A percentile compares a stretch with the other conserved stretches of the same genome.
phyloP scores from a whole-genome alignment of 2,113 vertebrate species.

The Indicator indicator region DNA sequence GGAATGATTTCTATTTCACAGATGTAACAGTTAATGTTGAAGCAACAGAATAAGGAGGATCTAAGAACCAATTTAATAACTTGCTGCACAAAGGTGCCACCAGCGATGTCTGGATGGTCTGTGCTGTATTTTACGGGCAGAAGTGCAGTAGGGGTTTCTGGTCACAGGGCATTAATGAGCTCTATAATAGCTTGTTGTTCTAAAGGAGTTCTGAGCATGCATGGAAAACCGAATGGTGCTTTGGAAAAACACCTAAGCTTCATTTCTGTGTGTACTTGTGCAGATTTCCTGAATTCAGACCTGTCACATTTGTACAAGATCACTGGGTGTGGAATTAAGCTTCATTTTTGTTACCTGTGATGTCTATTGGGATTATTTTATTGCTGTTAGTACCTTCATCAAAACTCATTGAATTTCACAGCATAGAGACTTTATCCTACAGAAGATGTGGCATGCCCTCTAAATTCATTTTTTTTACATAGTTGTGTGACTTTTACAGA shows the following conservation, averaged over 20 bases:
- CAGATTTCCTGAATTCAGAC: not conserved
- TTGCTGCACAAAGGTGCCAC: not conserved
- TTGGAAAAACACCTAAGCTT: not conserved
- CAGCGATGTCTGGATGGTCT: not conserved
- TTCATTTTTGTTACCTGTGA: not conserved
- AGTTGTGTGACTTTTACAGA: not conserved
- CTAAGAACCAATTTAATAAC: not conserved
- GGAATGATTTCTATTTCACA: not conserved
- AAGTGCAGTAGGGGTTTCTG: not conserved
- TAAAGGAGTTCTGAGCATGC: not conserved
- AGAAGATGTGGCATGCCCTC: not conserved
- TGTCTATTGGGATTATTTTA: not conserved
- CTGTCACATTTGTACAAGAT: not conserved
- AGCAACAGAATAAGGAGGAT: not conserved
- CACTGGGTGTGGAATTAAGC: not conserved
- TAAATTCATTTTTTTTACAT: not conserved
- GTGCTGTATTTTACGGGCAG: not conserved
- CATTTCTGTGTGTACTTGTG: not conserved
- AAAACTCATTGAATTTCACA: not conserved
- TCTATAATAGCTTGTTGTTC: not conserved
- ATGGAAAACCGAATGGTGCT: not conserved
- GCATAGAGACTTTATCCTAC: not conserved
- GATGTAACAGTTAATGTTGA: not conserved
- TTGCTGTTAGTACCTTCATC: not conserved
- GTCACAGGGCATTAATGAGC: not conserved